These are phyloP conservation scores for Microcebus murinus DNA, from an alignment of 2,113 vertebrate species.

Conservation along the genomic window DNA sequence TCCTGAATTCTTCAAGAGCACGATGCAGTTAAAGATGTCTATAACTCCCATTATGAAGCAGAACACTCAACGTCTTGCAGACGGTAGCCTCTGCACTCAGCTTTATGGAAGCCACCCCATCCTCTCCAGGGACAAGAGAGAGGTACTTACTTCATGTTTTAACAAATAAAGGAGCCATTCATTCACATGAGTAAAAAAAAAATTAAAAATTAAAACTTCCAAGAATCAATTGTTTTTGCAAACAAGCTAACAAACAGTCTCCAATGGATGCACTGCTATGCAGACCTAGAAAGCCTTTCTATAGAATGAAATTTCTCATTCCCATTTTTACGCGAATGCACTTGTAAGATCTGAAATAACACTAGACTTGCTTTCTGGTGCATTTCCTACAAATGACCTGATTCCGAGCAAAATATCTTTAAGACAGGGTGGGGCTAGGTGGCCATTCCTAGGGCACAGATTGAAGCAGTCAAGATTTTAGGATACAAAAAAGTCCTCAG, in stretches of 20 bases:
- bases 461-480: background rate
- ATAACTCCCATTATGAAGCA: background rate
- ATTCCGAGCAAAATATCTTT: background rate
- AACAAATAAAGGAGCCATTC: background rate
- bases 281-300: background rate
- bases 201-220: background rate
- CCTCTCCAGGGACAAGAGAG: background rate
- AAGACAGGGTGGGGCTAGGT: background rate
- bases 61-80: background rate
- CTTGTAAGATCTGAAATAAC: background rate
- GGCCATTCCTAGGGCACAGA: background rate
- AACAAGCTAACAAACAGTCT: background rate
- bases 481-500: background rate
- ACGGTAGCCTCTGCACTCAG: background rate
- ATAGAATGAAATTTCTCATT: background rate
- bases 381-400: background rate
- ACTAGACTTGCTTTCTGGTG: background rate
- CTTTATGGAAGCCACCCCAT: background rate
- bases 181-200: background rate
- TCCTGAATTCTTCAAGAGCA: slow-evolving; percentile 3
- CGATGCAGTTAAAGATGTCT: background rate
- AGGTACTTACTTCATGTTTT: background rate
- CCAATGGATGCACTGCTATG: fast-evolving
- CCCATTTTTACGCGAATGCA: background rate
- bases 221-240: background rate